Evolutionary conservation across 2,888 invertebrate genomes (phyloP).

Genomic region (Ptilodon capucinus): DNA sequence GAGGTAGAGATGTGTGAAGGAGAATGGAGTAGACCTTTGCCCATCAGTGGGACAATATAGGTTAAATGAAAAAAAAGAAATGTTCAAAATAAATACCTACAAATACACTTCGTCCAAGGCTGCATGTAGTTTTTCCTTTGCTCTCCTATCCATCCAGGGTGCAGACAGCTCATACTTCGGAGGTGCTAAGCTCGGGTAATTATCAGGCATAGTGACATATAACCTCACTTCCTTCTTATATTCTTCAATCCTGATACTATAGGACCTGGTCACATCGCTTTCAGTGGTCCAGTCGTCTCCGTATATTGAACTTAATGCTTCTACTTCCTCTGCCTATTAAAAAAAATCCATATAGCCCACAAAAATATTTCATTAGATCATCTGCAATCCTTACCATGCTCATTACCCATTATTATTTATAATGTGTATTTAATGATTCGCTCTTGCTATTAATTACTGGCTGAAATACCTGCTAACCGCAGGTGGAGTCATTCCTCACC

Average conservation of each 20-base stretch:
- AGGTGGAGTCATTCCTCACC: no score
- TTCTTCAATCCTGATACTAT: conserved; percentile 82
- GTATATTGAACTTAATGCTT: conserved; percentile 88
- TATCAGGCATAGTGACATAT: conserved; percentile 84
- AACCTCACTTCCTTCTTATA: conserved; percentile 78
- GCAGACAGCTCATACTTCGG: conserved; percentile 88
- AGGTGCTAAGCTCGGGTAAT: conserved; percentile 85
- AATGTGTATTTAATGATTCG: no score
- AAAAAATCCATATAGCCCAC: no score
- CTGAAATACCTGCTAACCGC: no score
- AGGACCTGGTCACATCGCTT: conserved; percentile 79
- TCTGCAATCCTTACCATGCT: no score
- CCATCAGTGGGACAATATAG: no score
- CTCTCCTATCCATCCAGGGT: conserved; percentile 84
- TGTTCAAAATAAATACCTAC: conserved; percentile 72
- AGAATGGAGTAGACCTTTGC: no score
- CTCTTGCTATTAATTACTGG: no score
- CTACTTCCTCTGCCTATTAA: conserved; percentile 85
- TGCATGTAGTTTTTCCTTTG: conserved; percentile 80
- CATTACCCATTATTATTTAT: no score
- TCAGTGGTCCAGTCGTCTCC: conserved; percentile 86
- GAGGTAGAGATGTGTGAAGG: no score
- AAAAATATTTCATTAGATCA: no score
- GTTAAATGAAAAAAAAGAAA: no score
- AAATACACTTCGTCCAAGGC: conserved; percentile 85